Evolutionary conservation across 2,888 invertebrate genomes (phyloP).

Genomic region (Aspidiotus rigidus): DNA sequence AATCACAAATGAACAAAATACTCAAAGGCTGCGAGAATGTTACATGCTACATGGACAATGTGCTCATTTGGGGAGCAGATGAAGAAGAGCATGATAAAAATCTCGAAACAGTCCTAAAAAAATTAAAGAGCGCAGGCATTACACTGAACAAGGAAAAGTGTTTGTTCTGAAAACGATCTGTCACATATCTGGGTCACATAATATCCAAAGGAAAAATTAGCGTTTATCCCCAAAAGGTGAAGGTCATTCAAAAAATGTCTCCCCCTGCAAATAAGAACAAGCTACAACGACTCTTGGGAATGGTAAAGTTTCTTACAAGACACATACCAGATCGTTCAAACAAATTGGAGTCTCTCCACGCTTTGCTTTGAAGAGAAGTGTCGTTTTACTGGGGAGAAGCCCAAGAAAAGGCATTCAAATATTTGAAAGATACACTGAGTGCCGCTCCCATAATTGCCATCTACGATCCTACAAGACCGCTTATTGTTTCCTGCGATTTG

Average conservation of each 20-base stretch:
- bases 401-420: conserved; percentile 31
- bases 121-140: conserved; percentile 17
- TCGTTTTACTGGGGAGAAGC: conserved; percentile 29
- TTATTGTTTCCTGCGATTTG: not conserved
- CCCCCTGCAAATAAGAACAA: conserved; percentile 29
- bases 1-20: conserved; percentile 34
- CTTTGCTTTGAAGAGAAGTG: conserved; percentile 23
- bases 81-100: conserved; percentile 38
- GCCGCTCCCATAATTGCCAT: conserved; percentile 12
- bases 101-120: conserved; percentile 25
- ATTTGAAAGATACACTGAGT: conserved; percentile 25
- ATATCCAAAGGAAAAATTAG: conserved; percentile 36
- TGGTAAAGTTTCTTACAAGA: conserved; percentile 22
- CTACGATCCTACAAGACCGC: not conserved
- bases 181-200: conserved; percentile 39
- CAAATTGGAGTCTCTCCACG: conserved; percentile 29
- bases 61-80: conserved; percentile 38
- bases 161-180: conserved; percentile 36
- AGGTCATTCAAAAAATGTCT: conserved; percentile 28
- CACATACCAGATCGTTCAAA: conserved; percentile 29
- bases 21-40: conserved; percentile 37
- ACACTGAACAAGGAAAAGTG: conserved; percentile 40
- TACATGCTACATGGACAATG: conserved; percentile 39
- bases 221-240: conserved; percentile 29
- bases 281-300: conserved; percentile 31